Evolutionary conservation across 1,140 invertebrate species (phyloP).

Genomic region (Brachionus paranguensis): DNA sequence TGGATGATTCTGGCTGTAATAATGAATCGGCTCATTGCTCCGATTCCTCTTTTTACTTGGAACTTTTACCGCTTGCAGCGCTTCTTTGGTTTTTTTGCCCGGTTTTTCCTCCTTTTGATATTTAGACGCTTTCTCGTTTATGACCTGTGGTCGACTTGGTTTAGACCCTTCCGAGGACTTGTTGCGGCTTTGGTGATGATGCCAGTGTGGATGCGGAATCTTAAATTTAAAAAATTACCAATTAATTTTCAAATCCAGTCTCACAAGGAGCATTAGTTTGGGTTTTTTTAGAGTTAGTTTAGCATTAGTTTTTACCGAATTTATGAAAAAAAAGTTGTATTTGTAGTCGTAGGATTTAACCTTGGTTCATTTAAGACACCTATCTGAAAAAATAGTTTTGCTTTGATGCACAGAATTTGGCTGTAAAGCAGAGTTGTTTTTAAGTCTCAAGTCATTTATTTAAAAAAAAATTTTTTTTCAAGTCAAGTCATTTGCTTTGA

Average conservation of each 20-base stretch:
- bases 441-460: too few relatives aligned
- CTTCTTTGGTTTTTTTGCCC: neutral
- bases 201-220: slow-evolving; percentile 23
- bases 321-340: neutral
- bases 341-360: neutral
- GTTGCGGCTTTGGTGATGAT: slow-evolving; percentile 2
- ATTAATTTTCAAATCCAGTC: neutral
- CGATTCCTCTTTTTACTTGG: neutral
- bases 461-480: too few relatives aligned
- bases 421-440: too few relatives aligned
- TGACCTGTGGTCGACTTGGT: neutral
- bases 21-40: slow-evolving; percentile 26
- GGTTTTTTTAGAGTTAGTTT: neutral
- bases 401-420: neutral
- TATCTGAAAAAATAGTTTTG: neutral
- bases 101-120: neutral
- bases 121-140: slow-evolving; percentile 16
- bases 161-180: neutral
- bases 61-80: neutral
- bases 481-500: too few relatives aligned
- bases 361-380: neutral
- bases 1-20: slow-evolving; percentile 35
- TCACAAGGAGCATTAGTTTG: neutral
- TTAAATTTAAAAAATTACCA: neutral
- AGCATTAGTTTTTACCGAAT: neutral